phyloP scores from a whole-genome alignment of 1,140 invertebrate species.

The Drosophila insularis region DNA sequence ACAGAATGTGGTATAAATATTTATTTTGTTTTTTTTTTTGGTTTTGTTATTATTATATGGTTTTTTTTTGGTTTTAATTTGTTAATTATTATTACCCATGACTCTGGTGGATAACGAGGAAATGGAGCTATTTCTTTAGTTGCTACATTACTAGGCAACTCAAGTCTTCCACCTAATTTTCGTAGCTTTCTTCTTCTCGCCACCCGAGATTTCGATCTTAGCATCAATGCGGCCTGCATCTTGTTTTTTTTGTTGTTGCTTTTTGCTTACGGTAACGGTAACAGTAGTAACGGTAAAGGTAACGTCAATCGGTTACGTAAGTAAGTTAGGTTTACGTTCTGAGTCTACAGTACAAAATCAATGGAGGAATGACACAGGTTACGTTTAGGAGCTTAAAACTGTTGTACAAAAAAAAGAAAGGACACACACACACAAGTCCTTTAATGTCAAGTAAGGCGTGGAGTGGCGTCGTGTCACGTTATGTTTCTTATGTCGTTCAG shows the following conservation, averaged over 20 bases:
- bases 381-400: constrained; percentile 76
- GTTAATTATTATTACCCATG: constrained; percentile 85
- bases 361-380: constrained; percentile 73
- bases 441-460: constrained; percentile 54
- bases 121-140: constrained; percentile 92
- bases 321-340: not conserved
- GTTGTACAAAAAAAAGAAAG: not conserved
- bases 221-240: constrained; percentile 95
- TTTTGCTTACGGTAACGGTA: constrained; percentile 61
- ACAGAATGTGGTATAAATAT: constrained; percentile 65
- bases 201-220: constrained; percentile 92
- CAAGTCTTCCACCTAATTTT: constrained; percentile 87
- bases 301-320: constrained; percentile 38
- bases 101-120: constrained; percentile 91
- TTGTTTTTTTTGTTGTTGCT: constrained; percentile 84
- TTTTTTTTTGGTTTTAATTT: constrained; percentile 60
- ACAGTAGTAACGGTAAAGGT: constrained; percentile 35
- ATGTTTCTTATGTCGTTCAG: constrained; percentile 42
- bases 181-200: constrained; percentile 88
- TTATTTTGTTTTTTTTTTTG: constrained; percentile 65
- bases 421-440: constrained; percentile 17
- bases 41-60: constrained; percentile 40
- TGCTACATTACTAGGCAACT: constrained; percentile 92
- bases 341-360: constrained; percentile 62
- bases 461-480: constrained; percentile 35